Conservation (phyloP, 1,140 invertebrate genomes). For the Euura lappo region DNA sequence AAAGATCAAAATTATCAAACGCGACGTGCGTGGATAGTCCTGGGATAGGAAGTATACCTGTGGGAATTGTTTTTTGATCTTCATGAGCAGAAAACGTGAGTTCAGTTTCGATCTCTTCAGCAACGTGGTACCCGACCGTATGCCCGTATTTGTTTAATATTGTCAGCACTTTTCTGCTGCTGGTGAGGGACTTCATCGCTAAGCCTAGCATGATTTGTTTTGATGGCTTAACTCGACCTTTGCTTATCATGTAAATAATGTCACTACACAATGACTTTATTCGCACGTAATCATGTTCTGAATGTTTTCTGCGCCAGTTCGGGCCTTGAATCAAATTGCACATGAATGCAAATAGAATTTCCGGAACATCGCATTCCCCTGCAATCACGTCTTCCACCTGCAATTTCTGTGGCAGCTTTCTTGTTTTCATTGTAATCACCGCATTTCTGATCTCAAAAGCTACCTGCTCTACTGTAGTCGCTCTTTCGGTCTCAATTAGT, state of each 20-base stretch:
- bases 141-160: constrained; percentile 20
- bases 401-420: too few relatives aligned
- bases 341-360: too few relatives aligned
- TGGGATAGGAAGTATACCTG: constrained; percentile 9
- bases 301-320: too few relatives aligned
- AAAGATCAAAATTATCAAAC: not conserved
- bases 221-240: not conserved
- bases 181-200: constrained; percentile 14
- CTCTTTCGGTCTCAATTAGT: too few relatives aligned
- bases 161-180: constrained; percentile 19
- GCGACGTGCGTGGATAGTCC: not conserved
- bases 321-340: too few relatives aligned
- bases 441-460: too few relatives aligned
- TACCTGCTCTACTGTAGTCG: too few relatives aligned
- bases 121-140: constrained; percentile 9
- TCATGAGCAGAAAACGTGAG: not conserved
- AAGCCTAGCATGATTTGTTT: not conserved
- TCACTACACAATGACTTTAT: not conserved
- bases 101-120: constrained; percentile 21
- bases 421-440: too few relatives aligned
- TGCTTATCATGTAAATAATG: not conserved
- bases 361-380: too few relatives aligned
- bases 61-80: constrained; percentile 8
- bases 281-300: too few relatives aligned
- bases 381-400: too few relatives aligned